phyloP scores from a whole-genome alignment of 1,140 invertebrate species.

The Cotesia typhae region DNA sequence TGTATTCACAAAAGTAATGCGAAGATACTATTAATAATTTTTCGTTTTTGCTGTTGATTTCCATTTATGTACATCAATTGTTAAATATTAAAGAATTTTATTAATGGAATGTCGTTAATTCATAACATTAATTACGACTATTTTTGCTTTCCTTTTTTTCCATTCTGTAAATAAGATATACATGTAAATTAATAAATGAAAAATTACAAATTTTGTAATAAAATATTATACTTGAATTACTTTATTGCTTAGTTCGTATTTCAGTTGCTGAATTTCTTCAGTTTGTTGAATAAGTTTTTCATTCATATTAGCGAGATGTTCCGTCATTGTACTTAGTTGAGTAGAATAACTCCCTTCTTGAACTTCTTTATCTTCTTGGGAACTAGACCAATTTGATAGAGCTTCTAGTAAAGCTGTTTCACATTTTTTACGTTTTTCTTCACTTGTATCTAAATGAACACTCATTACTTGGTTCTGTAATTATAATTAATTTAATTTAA shows the following conservation, averaged over 20 bases:
- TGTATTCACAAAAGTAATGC: slow-evolving; percentile 2
- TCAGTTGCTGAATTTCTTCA: slow-evolving; percentile 76
- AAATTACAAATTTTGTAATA: slow-evolving; percentile 6
- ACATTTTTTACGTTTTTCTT: slow-evolving; percentile 59
- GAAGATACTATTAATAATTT: not conserved
- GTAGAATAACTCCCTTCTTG: slow-evolving; percentile 80
- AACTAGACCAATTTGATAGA: slow-evolving; percentile 60
- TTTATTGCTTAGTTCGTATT: slow-evolving; percentile 66
- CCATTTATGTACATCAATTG: slow-evolving; percentile 56
- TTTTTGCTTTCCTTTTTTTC: slow-evolving; percentile 60
- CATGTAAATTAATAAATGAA: slow-evolving; percentile 26
- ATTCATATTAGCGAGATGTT: slow-evolving; percentile 91
- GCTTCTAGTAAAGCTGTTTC: slow-evolving; percentile 66
- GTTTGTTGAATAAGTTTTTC: slow-evolving; percentile 84
- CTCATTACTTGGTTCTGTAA: slow-evolving; percentile 63
- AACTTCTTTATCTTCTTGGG: slow-evolving; percentile 67
- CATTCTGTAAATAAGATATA: slow-evolving; percentile 54
- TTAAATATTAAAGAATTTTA: slow-evolving; percentile 29
- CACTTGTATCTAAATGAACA: slow-evolving; percentile 60
- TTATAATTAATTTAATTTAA: too few relatives aligned
- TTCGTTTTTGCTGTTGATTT: slow-evolving; percentile 24
- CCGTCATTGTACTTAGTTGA: slow-evolving; percentile 89
- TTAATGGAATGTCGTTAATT: slow-evolving; percentile 56
- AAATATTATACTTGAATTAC: slow-evolving; percentile 45
- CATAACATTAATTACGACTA: slow-evolving; percentile 44